Evolutionary conservation across 2,888 invertebrate species (phyloP).

Genomic region (Drosophila barbarae): DNA sequence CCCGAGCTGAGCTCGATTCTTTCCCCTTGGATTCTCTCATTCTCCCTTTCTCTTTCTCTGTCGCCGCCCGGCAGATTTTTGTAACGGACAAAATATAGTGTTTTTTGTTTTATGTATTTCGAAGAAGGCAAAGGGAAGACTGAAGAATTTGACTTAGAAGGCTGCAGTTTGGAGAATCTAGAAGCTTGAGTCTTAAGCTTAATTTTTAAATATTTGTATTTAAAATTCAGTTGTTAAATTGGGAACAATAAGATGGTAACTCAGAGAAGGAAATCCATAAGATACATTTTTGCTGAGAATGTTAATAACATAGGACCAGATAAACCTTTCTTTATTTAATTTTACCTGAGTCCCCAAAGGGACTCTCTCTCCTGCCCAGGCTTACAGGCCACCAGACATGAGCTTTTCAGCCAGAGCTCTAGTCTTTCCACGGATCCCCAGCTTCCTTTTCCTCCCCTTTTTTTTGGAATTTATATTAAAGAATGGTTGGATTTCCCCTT

Average conservation of each 20-base stretch:
- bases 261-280: no score
- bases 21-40: constrained; percentile 12
- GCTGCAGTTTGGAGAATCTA: not conserved
- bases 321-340: no score
- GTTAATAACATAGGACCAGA: no score
- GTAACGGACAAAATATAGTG: constrained; percentile 66
- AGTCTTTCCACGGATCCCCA: not conserved
- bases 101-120: constrained; percentile 62
- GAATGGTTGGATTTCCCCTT: constrained; percentile 11
- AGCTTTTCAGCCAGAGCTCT: not conserved
- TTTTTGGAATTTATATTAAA: constrained; percentile 48
- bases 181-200: no score
- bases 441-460: no score
- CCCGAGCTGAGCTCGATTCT: constrained; percentile 1
- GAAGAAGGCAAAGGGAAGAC: constrained; percentile 5
- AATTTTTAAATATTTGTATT: no score
- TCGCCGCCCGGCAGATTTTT: constrained; percentile 65
- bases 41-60: constrained; percentile 27
- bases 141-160: not conserved
- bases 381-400: not conserved
- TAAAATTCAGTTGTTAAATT: no score
- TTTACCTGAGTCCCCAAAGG: no score
- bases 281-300: no score
- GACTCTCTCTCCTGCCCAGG: not conserved
- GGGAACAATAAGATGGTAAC: no score